Base-by-base conservation (phyloP, 2,888 invertebrate genomes). In the Hydropsyche betteni region DNA sequence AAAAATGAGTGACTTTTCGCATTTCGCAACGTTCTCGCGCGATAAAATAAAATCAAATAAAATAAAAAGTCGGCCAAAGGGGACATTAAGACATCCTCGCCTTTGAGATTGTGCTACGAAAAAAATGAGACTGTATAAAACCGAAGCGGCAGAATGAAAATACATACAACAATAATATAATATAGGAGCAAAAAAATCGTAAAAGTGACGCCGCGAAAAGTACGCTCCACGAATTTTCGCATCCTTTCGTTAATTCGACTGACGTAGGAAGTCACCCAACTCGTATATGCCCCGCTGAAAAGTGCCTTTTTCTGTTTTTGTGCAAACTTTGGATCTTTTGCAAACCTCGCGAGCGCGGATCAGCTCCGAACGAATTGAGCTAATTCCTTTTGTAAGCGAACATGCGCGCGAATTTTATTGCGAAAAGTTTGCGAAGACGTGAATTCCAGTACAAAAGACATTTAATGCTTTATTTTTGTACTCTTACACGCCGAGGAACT, bases 261-360 rank as follows among this genome's bases (percentile, higher is more conserved):
- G 44, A 44, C 44, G 44, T 44, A 6, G 44, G 44, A 44, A 44
- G 44, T 44, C 44, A 10, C 44, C 44, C 10, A 10, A 44, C 44
- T 44, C 44, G 10, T 44, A 10, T 44, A 10, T 44, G 44, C 10
- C 10, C 10, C 10, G 44, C 44, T 44, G 44, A 44, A 64, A 64
- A 64, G 64, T 64, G 64, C 64, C 34, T 64, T 64, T 64, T 64
- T 64, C 64, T 64, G 64, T 64, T 64, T 36, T 12, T 64, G 12
- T 7, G 12, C 64, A 5, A 34, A 36, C 24, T 58, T 58, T 24
- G 36, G 64, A 12, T 24, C 24, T 24, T 24, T 24, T 2, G 64
- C 64, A 33, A 33, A 64, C 4, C 33, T 64, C 36, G 64, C 24
- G 34, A 64, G n/a, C 34, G 64, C 34, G 64, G 34, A 64, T 64